Evolutionary conservation across 2,797 vertebrate genomes (phyloP).

Genomic region (Babyrousa celebensis): DNA sequence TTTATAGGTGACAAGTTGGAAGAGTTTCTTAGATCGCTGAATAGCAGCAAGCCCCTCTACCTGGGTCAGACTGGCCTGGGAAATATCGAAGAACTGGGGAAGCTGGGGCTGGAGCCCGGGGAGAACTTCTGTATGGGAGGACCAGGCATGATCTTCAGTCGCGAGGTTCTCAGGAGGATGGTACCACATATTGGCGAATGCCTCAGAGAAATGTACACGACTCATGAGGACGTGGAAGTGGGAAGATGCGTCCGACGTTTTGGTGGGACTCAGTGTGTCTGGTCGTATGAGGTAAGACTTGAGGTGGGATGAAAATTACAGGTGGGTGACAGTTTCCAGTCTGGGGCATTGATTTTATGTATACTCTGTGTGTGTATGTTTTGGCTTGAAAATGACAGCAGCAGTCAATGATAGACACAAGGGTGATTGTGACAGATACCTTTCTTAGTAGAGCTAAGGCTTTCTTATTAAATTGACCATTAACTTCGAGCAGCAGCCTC

Average conservation of each 20-base stretch:
- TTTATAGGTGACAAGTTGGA: constrained; percentile 95
- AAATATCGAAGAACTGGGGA: constrained; percentile 97
- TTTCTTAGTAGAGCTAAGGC: neutral
- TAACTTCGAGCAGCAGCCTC: constrained; percentile 1
- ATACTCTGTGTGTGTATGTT: neutral
- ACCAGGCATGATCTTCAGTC: constrained; percentile 98
- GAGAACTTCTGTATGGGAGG: constrained; percentile 99
- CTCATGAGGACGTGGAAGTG: constrained; percentile 99
- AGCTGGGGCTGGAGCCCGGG: constrained; percentile 97
- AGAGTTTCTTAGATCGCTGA: constrained; percentile 97
- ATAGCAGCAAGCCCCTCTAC: constrained; percentile 98
- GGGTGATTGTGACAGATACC: neutral
- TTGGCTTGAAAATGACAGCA: constrained; percentile 28
- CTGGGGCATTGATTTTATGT: neutral
- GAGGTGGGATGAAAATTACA: neutral
- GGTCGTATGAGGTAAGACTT: constrained; percentile 98
- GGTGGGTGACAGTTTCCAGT: neutral
- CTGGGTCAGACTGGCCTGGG: constrained; percentile 98
- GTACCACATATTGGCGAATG: constrained; percentile 98
- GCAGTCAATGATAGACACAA: neutral
- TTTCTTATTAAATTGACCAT: neutral
- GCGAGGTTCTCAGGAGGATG: constrained; percentile 97
- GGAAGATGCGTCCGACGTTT: constrained; percentile 98
- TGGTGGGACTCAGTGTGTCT: constrained; percentile 98
- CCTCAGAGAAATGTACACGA: constrained; percentile 98